Percentiles rank a stretch among this genome's conserved stretches.
Evolutionary conservation across 1,140 invertebrate species (phyloP).

Genomic region (Laupala kohalensis): DNA sequence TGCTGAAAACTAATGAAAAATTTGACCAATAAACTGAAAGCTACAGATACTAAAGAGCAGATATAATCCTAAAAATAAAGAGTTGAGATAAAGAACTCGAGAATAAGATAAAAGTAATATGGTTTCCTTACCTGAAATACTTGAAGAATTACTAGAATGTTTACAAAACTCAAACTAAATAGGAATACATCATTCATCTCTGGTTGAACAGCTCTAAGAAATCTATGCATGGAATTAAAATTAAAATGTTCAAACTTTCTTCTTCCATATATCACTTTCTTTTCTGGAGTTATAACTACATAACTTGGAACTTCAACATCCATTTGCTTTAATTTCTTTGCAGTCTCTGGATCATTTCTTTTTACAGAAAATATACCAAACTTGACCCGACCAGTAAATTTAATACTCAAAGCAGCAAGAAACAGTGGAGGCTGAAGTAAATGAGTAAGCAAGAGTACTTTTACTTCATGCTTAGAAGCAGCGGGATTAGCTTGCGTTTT

Average conservation of each 20-base stretch:
- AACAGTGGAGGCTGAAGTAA: conserved; percentile 32
- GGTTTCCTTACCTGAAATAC: conserved; percentile 25
- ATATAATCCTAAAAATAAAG: no score
- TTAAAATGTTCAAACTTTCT: conserved; percentile 29
- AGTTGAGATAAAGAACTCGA: no score
- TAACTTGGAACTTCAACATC: conserved; percentile 23
- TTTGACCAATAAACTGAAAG: no score
- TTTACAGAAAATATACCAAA: conserved; percentile 30
- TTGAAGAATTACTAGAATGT: conserved; percentile 32
- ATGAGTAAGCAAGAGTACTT: conserved; percentile 31
- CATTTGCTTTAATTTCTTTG: conserved; percentile 17
- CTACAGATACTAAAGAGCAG: no score
- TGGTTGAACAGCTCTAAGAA: conserved; percentile 32
- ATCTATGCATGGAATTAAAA: conserved; percentile 31
- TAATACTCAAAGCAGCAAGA: conserved; percentile 36
- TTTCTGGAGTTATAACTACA: conserved; percentile 32
- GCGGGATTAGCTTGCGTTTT: neutral
- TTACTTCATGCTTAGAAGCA: conserved; percentile 21
- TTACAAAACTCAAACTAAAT: conserved; percentile 30
- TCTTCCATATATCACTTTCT: conserved; percentile 29
- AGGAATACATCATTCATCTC: conserved; percentile 40
- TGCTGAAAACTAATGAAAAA: no score
- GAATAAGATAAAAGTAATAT: no score
- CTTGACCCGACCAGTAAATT: conserved; percentile 36
- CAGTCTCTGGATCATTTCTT: conserved; percentile 21